These are phyloP conservation scores for Graphium colonna DNA, from an alignment of 2,888 invertebrate genomes.

Conservation along the genomic window DNA sequence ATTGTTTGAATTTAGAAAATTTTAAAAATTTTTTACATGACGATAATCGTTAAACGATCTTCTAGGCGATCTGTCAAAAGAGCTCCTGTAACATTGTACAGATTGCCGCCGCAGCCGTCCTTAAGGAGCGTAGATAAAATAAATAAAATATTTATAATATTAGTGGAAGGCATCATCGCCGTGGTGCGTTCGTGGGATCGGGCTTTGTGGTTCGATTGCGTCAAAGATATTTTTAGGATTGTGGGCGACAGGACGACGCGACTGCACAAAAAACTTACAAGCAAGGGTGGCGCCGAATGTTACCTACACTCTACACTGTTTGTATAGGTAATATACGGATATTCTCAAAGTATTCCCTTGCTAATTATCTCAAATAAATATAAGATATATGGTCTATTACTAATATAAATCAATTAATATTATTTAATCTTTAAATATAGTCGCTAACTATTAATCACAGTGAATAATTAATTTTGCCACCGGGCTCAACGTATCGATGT, in stretches of 20 bases:
- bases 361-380: neutral
- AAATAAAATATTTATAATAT: conserved; percentile 73
- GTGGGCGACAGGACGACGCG: conserved; percentile 56
- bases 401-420: no score
- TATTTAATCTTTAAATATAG: conserved; percentile 5
- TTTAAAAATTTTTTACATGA: no score
- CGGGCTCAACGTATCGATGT: conserved; percentile 18
- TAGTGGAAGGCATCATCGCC: conserved; percentile 39
- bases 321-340: no score
- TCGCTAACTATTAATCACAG: conserved; percentile 9
- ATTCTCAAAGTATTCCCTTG: neutral
- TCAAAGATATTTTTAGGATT: conserved; percentile 71
- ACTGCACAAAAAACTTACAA: conserved; percentile 61
- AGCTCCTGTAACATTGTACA: conserved; percentile 41
- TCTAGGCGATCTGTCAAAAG: conserved; percentile 14
- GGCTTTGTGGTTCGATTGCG: conserved; percentile 49
- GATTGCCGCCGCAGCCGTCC: conserved; percentile 41
- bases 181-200: conserved; percentile 56
- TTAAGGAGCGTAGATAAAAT: conserved; percentile 54
- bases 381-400: no score
- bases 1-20: neutral
- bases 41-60: neutral
- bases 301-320: conserved; percentile 8
- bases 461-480: conserved; percentile 18
- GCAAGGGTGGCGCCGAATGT: conserved; percentile 63